Conservation (phyloP, 2,797 vertebrate species). For the Sciurus vulgaris region DNA sequence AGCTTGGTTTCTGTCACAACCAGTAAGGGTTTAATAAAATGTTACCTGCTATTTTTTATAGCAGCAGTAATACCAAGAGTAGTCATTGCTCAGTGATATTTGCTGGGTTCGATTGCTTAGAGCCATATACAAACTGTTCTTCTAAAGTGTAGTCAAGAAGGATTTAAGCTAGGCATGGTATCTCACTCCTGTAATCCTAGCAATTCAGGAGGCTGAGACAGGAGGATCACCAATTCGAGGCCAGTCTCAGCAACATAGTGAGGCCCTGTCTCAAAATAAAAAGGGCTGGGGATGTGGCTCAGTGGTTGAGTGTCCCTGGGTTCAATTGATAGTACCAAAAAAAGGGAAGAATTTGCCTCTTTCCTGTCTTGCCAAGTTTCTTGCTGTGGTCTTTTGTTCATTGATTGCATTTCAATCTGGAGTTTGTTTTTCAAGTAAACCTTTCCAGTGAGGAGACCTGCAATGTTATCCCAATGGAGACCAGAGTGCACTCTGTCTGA, state of each 20-base stretch:
- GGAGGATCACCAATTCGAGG: too few relatives aligned
- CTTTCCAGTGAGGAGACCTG: not conserved
- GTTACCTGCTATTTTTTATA: not conserved
- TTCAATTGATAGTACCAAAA: too few relatives aligned
- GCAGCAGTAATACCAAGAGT: not conserved
- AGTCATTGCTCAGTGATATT: conserved; percentile 19
- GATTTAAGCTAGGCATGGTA: too few relatives aligned
- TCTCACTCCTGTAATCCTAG: too few relatives aligned
- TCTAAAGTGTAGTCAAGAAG: conserved; percentile 2
- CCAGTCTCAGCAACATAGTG: too few relatives aligned
- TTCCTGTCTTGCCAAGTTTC: conserved; percentile 57
- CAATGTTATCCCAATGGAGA: not conserved
- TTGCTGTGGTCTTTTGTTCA: conserved; percentile 26
- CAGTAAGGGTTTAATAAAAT: conserved; percentile 41
- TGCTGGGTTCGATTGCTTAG: conserved; percentile 23
- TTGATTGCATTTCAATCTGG: conserved; percentile 21
- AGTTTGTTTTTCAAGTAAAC: not conserved
- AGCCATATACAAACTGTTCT: not conserved
- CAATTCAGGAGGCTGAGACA: too few relatives aligned
- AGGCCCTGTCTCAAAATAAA: too few relatives aligned
- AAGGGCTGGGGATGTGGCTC: too few relatives aligned
- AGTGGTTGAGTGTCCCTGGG: too few relatives aligned
- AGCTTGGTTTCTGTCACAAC: conserved; percentile 7
- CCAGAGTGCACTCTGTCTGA: not conserved
- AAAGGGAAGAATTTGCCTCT: not conserved